A percentile compares a stretch with the other conserved stretches of the same genome.
These are phyloP conservation scores for Balanococcus diminutus DNA, from an alignment of 2,888 invertebrate genomes.

Conservation along the genomic window DNA sequence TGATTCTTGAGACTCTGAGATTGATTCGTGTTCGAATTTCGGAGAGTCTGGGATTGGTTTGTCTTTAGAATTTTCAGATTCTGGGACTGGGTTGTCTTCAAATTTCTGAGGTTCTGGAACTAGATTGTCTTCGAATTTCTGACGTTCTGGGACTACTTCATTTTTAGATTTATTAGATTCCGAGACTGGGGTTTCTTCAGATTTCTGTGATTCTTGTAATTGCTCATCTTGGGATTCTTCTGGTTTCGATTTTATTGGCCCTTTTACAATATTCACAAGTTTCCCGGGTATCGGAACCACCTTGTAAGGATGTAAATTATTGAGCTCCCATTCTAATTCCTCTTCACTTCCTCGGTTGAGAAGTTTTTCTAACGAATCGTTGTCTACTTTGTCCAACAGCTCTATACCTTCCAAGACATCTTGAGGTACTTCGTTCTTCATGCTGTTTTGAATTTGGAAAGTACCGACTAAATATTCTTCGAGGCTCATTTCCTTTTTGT, in stretches of 20 bases:
- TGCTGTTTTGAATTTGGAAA: not conserved
- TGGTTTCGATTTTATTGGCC: too few species aligned
- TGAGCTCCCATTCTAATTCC: not conserved
- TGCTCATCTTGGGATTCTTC: too few species aligned
- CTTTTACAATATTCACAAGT: too few species aligned
- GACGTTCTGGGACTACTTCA: not conserved
- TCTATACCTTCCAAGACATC: not conserved
- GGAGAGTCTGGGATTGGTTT: not conserved
- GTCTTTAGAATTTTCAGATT: not conserved
- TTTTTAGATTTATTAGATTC: not conserved
- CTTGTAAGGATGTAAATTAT: not conserved
- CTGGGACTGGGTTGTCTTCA: not conserved
- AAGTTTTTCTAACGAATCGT: not conserved
- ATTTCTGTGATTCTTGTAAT: too few species aligned
- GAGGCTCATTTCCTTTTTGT: not conserved
- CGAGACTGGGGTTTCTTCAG: not conserved
- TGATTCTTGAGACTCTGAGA: not conserved
- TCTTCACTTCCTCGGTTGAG: not conserved
- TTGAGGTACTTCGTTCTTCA: not conserved
- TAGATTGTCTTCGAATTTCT: too few species aligned
- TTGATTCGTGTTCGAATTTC: too few species aligned
- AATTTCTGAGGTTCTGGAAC: not conserved
- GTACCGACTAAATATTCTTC: not conserved
- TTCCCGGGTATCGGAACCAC: not conserved
- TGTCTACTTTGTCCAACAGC: not conserved